Percentiles rank a stretch among this genome's conserved stretches.
Evolutionary conservation across 1,140 invertebrate species (phyloP).

Genomic region (Diprion similis): DNA sequence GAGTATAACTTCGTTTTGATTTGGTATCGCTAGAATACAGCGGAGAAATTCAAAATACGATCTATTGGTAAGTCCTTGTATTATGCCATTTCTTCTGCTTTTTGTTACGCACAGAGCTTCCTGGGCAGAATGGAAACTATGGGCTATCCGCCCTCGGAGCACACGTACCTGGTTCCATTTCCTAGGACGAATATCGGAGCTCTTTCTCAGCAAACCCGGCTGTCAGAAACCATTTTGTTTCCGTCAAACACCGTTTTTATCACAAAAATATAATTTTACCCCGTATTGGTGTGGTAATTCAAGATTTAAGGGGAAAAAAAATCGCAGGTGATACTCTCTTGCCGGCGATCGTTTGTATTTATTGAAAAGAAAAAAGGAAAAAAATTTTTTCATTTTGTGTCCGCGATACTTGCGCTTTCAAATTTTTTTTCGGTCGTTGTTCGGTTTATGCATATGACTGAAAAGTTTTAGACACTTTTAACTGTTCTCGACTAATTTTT

Average conservation of each 20-base stretch:
- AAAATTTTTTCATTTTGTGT: too few species aligned
- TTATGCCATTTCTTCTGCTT: conserved; percentile 8
- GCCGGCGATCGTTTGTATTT: too few species aligned
- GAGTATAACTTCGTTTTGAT: too few species aligned
- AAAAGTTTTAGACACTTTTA: too few species aligned
- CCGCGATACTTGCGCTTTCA: too few species aligned
- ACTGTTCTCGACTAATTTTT: too few species aligned
- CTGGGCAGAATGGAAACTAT: conserved; percentile 54
- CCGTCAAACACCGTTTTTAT: conserved; percentile 61
- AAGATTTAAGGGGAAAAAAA: too few species aligned
- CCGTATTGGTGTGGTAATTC: too few species aligned
- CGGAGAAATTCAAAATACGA: conserved; percentile 12
- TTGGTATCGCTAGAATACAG: conserved; percentile 5
- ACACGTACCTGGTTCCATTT: conserved; percentile 55
- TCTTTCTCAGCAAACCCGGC: conserved; percentile 41
- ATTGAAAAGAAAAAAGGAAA: too few species aligned
- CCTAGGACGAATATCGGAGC: conserved; percentile 56
- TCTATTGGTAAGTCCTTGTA: neutral
- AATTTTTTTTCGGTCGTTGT: too few species aligned
- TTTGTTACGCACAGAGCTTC: conserved; percentile 46
- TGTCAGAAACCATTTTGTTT: conserved; percentile 56
- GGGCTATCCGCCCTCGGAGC: conserved; percentile 50
- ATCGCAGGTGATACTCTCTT: too few species aligned
- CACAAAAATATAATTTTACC: conserved; percentile 51
- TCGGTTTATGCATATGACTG: too few species aligned